phyloP scores from a whole-genome alignment of 2,888 invertebrate species.

The Mechanitis mazaeus region DNA sequence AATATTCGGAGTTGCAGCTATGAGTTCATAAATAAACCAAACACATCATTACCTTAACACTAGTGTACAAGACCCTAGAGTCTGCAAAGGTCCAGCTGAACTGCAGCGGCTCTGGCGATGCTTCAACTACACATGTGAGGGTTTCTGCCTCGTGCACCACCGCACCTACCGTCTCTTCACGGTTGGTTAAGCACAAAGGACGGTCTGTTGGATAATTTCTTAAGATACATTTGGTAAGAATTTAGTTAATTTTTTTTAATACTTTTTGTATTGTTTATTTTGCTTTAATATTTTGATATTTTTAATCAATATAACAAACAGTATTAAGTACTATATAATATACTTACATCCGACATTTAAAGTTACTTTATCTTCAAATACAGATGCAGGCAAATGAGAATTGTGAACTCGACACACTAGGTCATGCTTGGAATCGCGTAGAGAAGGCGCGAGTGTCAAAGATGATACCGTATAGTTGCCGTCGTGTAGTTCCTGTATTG shows the following conservation, averaged over 20 bases:
- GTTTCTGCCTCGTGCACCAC: conserved; percentile 45
- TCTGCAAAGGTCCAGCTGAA: conserved; percentile 62
- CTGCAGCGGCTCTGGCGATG: conserved; percentile 53
- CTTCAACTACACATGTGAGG: conserved; percentile 51
- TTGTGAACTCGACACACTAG: conserved; percentile 55
- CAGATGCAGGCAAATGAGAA: conserved; percentile 37
- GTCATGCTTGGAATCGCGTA: conserved; percentile 44
- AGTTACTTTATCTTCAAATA: conserved; percentile 50
- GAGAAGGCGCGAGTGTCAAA: conserved; percentile 51
- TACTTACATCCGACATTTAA: conserved; percentile 63
- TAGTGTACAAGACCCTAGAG: conserved; percentile 50
- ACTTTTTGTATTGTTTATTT: neutral
- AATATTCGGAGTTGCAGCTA: too few species aligned
- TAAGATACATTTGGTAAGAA: too few species aligned
- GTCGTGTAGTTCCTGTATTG: conserved; percentile 54
- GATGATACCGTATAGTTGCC: conserved; percentile 67
- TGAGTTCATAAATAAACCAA: too few species aligned
- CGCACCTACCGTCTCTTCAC: conserved; percentile 44
- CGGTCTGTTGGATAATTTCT: conserved; percentile 39
- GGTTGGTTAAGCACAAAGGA: conserved; percentile 45
- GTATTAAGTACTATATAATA: neutral
- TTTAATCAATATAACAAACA: neutral
- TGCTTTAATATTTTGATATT: neutral
- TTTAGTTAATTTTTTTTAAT: too few species aligned
- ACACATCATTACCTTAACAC: conserved; percentile 41